phyloP scores from a whole-genome alignment of 2,113 vertebrate genomes.

The Labeo rohita region DNA sequence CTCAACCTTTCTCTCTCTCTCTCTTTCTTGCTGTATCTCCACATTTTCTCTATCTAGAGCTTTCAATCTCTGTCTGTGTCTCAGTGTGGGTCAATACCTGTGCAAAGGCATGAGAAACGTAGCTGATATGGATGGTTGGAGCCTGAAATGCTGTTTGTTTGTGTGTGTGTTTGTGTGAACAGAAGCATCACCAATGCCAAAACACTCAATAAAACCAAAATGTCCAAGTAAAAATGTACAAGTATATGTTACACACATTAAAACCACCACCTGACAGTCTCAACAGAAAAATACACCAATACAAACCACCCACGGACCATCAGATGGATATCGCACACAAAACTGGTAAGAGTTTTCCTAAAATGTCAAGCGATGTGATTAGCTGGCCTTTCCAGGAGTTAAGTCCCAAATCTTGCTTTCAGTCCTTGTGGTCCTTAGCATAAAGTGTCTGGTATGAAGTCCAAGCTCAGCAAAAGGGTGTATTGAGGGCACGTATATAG shows the following conservation, averaged over 20 bases:
- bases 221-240: neutral
- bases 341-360: neutral
- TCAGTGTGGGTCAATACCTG: conserved; percentile 79
- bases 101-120: conserved; percentile 83
- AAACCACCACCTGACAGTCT: neutral
- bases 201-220: neutral
- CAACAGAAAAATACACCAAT: neutral
- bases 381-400: neutral
- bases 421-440: neutral
- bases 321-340: neutral
- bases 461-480: neutral
- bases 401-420: neutral
- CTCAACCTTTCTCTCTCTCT: conserved; percentile 33
- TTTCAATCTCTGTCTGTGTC: conserved; percentile 59
- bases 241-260: neutral
- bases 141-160: conserved; percentile 35
- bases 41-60: conserved; percentile 51
- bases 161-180: conserved; percentile 23
- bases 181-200: neutral
- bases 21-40: conserved; percentile 77
- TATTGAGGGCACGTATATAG: neutral
- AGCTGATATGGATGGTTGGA: conserved; percentile 59
- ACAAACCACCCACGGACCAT: neutral
- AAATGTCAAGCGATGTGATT: neutral
- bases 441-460: neutral